These are phyloP conservation scores for Apotomis betuletana DNA, from an alignment of 2,888 invertebrate genomes.

Conservation along the genomic window DNA sequence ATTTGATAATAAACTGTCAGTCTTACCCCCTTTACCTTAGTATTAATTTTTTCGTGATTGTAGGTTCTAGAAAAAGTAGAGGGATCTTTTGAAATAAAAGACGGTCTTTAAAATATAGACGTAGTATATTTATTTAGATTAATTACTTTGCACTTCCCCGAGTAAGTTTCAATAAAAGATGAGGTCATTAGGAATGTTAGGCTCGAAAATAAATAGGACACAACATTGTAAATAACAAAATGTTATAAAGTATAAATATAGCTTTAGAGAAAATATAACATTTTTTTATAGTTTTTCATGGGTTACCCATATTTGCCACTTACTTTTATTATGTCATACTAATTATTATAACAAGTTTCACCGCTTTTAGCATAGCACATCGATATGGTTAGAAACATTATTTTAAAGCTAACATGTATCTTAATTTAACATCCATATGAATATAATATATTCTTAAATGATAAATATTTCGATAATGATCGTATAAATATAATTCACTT, in stretches of 20 bases:
- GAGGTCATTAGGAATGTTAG: constrained; percentile 23
- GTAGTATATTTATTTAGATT: constrained; percentile 40
- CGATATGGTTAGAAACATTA: constrained; percentile 51
- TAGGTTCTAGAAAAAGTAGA: neutral
- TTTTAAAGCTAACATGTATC: constrained; percentile 47
- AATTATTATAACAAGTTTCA: constrained; percentile 34
- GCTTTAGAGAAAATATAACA: constrained; percentile 34
- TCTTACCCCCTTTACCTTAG: too few relatives aligned
- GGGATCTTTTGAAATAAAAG: constrained; percentile 33
- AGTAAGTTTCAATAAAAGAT: constrained; percentile 25
- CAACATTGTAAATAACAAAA: constrained; percentile 1
- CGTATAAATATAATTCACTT: constrained; percentile 26
- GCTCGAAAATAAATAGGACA: neutral
- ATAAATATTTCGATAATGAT: constrained; percentile 12
- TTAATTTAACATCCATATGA: constrained; percentile 26
- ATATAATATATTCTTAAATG: constrained; percentile 25
- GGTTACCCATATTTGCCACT: constrained; percentile 40
- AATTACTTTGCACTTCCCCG: constrained; percentile 33
- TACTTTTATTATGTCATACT: constrained; percentile 29
- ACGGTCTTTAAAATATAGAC: constrained; percentile 38
- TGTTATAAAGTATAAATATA: constrained; percentile 24
- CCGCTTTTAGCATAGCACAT: constrained; percentile 48
- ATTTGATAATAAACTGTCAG: too few relatives aligned
- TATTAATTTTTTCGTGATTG: too few relatives aligned
- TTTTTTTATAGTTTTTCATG: constrained; percentile 36